Evolutionary conservation across 2,888 invertebrate species (phyloP).

Genomic region (Dendrolimus houi): DNA sequence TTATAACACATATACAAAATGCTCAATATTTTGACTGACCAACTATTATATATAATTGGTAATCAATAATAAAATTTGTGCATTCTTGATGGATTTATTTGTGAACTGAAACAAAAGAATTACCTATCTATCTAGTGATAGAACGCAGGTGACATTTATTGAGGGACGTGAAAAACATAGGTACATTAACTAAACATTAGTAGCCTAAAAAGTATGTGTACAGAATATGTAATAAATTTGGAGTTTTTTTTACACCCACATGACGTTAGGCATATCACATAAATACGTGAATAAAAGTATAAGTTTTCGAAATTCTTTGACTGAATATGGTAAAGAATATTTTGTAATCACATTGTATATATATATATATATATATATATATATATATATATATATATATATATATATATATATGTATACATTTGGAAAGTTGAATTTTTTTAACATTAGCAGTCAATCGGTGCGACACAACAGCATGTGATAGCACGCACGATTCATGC

Average conservation of each 20-base stretch:
- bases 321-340: not conserved
- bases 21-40: conserved; percentile 75
- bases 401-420: not conserved
- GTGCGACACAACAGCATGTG: too few species aligned
- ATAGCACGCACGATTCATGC: too few species aligned
- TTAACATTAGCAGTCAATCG: too few species aligned
- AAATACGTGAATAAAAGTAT: not conserved
- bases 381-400: not conserved
- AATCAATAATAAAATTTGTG: conserved; percentile 18
- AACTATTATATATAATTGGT: conserved; percentile 58
- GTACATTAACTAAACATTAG: not conserved
- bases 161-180: not conserved
- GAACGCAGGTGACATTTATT: not conserved
- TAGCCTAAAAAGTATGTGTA: not conserved
- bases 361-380: not conserved
- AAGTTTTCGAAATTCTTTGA: not conserved
- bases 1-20: conserved; percentile 39
- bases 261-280: not conserved
- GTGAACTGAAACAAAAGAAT: not conserved
- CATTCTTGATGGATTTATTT: conserved; percentile 7
- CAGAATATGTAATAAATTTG: conserved; percentile 5
- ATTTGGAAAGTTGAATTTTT: too few species aligned
- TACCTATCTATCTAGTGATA: not conserved
- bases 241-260: conserved; percentile 3
- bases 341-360: not conserved